phyloP scores from a whole-genome alignment of 2,797 vertebrate genomes.

The Notolabrus celidotus region DNA sequence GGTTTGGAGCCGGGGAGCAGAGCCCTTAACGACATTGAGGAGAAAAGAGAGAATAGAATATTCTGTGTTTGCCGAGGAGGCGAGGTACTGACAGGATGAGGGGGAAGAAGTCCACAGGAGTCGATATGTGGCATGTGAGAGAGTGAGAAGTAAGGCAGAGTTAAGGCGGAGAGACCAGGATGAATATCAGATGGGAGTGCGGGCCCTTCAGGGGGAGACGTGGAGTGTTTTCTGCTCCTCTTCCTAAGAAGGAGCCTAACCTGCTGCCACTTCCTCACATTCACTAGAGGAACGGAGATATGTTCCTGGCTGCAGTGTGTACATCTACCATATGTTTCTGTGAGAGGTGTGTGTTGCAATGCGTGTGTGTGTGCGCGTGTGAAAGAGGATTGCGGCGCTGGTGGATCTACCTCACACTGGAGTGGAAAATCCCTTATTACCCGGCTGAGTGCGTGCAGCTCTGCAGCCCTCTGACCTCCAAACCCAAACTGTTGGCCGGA shows the following conservation, averaged over 20 bases:
- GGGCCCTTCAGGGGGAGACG: neutral
- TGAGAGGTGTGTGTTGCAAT: conserved; percentile 1
- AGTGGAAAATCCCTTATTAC: conserved; percentile 56
- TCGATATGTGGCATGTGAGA: conserved; percentile 38
- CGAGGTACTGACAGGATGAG: conserved; percentile 31
- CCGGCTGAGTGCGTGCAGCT: conserved; percentile 32
- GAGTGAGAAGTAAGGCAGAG: conserved; percentile 20
- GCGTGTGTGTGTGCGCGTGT: neutral
- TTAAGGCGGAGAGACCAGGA: conserved; percentile 21
- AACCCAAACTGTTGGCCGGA: conserved; percentile 28
- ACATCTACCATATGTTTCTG: conserved; percentile 10
- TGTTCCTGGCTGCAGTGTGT: conserved; percentile 15
- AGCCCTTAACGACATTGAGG: neutral
- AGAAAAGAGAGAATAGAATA: conserved; percentile 41
- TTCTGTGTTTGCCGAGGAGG: conserved; percentile 31
- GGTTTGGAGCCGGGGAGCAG: neutral
- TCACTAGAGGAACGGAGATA: conserved; percentile 18
- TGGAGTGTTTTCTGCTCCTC: conserved; percentile 8
- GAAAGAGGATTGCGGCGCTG: neutral
- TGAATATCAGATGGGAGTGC: conserved; percentile 14
- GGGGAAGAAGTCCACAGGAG: conserved; percentile 32
- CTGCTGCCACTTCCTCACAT: conserved; percentile 26
- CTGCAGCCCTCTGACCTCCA: conserved; percentile 43
- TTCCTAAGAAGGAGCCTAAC: conserved; percentile 28
- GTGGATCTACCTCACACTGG: conserved; percentile 30